A percentile compares a stretch with the other conserved stretches of the same genome.
phyloP scores from a whole-genome alignment of 2,888 invertebrate genomes.

The Germaria angustata region DNA sequence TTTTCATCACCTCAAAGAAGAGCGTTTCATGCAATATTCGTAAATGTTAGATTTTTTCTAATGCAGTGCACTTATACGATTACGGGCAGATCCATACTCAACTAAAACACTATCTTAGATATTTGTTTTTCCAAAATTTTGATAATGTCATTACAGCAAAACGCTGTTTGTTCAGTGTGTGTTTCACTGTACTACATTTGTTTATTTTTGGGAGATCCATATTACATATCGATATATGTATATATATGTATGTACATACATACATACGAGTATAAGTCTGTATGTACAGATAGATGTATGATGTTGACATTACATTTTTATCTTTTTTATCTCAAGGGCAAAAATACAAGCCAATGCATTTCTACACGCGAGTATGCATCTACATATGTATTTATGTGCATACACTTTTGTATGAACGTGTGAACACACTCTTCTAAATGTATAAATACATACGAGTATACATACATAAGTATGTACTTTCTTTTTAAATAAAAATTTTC shows the following conservation, averaged over 20 bases:
- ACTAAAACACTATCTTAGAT: too few relatives aligned
- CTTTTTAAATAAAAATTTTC: constrained; percentile 11
- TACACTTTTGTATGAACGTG: not conserved
- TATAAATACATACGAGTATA: too few relatives aligned
- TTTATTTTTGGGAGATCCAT: constrained; percentile 32
- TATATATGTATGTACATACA: too few relatives aligned
- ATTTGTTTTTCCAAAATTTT: not conserved
- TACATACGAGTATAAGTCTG: not conserved
- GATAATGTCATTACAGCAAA: not conserved
- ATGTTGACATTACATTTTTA: constrained; percentile 14
- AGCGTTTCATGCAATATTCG: too few relatives aligned
- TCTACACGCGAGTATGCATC: too few relatives aligned
- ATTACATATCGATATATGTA: too few relatives aligned
- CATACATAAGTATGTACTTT: constrained; percentile 41
- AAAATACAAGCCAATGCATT: constrained; percentile 31
- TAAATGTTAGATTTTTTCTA: too few relatives aligned
- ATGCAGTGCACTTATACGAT: too few relatives aligned
- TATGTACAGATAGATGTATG: not conserved
- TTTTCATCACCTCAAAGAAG: too few relatives aligned
- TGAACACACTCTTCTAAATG: constrained; percentile 14
- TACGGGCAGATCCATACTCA: too few relatives aligned
- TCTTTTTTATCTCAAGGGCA: constrained; percentile 60
- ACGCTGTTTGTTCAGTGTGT: not conserved
- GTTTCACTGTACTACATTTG: constrained; percentile 21
- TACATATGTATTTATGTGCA: not conserved